Base-by-base conservation (phyloP, 2,888 invertebrate genomes). In the Junonia oenone region DNA sequence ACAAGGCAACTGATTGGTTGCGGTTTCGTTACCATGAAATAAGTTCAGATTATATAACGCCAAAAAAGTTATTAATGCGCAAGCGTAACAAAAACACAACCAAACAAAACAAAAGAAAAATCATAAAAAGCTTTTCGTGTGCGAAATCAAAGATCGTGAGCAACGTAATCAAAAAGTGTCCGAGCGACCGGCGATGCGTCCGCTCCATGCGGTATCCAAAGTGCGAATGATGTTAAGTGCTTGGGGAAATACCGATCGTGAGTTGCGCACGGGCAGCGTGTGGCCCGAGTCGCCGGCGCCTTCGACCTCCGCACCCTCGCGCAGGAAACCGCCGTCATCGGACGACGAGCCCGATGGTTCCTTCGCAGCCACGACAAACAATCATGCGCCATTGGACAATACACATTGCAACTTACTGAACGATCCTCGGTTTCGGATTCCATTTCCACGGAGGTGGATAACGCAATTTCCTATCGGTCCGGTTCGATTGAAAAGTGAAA, bases 261-360 rank as follows among this genome's bases (percentile, higher is more conserved):
- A 87, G 83, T 78, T 82, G 85, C 90, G 88, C 80, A 89, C 90
- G 81, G 90, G 91, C 83, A 90, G 83, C 76, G 91, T 91, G 83
- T 88, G 84, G 52, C 88, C 90, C 59, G 88, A 69, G 72, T 85
- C 88, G 61, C 72, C 79, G 61, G 76, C 76, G 63, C 68, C 76
- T 64, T 81, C 83, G 65, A 64, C 75, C 67, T 78, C 83, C 63
- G 70, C 80, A 64, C 76, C 79, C 69, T 81, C 83, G 58, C 77
- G 79, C 81, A 83, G 84, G 80, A 90, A 89, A 61, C 90, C 91
- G 75, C 90, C 91, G 67, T 90, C 90, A 79, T 90, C 90, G 73
- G 90, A 90, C 71, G 91, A 91, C 61, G 90, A 90, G 73, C 89
- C 89, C 74, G 90, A 91, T 61, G 83, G 81, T 63, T 90, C 90